phyloP scores from a whole-genome alignment of 2,113 vertebrate genomes.

The Arothron firmamentum region DNA sequence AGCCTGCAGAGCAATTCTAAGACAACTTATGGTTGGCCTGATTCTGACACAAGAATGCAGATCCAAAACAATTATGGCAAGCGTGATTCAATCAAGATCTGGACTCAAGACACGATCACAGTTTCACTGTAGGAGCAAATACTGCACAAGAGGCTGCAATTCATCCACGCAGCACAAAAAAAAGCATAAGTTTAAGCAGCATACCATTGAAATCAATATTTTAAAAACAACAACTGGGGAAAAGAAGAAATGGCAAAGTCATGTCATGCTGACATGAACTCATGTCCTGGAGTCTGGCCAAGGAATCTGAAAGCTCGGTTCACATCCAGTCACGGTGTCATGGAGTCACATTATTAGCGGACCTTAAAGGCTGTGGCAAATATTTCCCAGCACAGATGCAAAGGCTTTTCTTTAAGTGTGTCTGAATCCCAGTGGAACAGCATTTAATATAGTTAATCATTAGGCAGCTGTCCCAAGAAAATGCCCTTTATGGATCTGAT shows the following conservation, averaged over 20 bases:
- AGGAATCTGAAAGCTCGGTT: slow-evolving; percentile 38
- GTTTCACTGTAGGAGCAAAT: slow-evolving; percentile 12
- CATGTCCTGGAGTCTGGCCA: slow-evolving; percentile 29
- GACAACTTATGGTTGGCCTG: slow-evolving; percentile 35
- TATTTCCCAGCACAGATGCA: slow-evolving; percentile 34
- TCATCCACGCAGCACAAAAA: too few species aligned
- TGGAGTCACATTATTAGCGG: slow-evolving; percentile 44
- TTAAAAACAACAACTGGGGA: slow-evolving; percentile 18
- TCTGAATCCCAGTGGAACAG: neutral
- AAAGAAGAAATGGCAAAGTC: slow-evolving; percentile 43
- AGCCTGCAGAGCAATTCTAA: slow-evolving; percentile 26
- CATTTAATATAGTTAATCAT: neutral
- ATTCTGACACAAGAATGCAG: slow-evolving; percentile 26
- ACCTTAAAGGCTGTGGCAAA: slow-evolving; percentile 30
- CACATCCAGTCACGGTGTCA: slow-evolving; percentile 41
- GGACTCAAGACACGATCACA: slow-evolving; percentile 8
- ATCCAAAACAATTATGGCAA: slow-evolving; percentile 17
- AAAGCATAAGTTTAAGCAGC: slow-evolving; percentile 22
- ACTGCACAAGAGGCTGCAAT: slow-evolving; percentile 1
- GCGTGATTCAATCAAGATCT: slow-evolving; percentile 16
- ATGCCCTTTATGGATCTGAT: slow-evolving; percentile 1
- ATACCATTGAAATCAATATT: slow-evolving; percentile 45
- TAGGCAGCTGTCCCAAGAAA: neutral
- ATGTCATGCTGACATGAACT: slow-evolving; percentile 57
- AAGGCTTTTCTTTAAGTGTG: neutral